Conservation (phyloP, 2,797 vertebrate species). For the Alca torda region DNA sequence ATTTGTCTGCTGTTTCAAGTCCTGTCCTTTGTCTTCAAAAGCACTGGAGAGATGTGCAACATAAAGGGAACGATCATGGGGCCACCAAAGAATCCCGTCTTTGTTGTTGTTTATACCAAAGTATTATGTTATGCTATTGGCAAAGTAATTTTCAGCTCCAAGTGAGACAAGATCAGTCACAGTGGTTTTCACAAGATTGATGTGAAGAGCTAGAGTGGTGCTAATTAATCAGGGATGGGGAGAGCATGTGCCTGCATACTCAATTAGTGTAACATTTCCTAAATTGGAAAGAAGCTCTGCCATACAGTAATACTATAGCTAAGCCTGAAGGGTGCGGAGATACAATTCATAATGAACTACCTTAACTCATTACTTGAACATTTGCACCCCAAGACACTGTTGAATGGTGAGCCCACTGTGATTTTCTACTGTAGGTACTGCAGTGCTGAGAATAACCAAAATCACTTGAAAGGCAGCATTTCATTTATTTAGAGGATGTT, state of each 20-base stretch:
- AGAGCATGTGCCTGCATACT: slow-evolving; percentile 47
- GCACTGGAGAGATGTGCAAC: slow-evolving; percentile 57
- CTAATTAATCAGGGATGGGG: slow-evolving; percentile 76
- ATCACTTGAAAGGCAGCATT: not conserved
- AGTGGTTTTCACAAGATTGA: slow-evolving; percentile 76
- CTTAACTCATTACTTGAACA: not conserved
- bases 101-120: slow-evolving; percentile 72
- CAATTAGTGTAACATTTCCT: slow-evolving; percentile 46
- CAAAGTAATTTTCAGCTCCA: slow-evolving; percentile 79
- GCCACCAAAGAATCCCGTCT: slow-evolving; percentile 38
- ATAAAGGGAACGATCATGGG: slow-evolving; percentile 70
- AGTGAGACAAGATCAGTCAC: slow-evolving; percentile 72
- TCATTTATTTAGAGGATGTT: not conserved
- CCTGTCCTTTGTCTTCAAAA: slow-evolving; percentile 71
- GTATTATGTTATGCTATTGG: slow-evolving; percentile 72
- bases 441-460: not conserved
- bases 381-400: not conserved
- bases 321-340: not conserved
- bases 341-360: not conserved
- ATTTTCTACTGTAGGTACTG: not conserved
- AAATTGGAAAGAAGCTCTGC: slow-evolving; percentile 10
- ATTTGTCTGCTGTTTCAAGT: slow-evolving; percentile 51
- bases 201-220: slow-evolving; percentile 77
- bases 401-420: not conserved
- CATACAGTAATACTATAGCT: not conserved